phyloP scores from a whole-genome alignment of 2,888 invertebrate genomes.

The Dilophus febrilis region DNA sequence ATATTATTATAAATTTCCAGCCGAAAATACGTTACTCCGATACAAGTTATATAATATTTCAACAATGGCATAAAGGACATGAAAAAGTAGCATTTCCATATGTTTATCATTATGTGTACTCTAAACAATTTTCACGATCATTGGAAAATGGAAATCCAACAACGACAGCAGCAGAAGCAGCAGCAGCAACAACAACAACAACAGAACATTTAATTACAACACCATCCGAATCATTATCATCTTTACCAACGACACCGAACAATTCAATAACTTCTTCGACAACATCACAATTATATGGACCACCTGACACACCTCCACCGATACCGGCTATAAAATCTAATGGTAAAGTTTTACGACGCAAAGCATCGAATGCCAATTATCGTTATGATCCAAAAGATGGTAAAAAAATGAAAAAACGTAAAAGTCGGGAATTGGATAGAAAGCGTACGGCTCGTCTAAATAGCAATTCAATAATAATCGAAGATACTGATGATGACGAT shows the following conservation, averaged over 20 bases:
- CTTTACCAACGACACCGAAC: neutral
- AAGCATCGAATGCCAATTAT: neutral
- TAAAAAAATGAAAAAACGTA: slow-evolving; percentile 1
- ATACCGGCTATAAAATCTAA: neutral
- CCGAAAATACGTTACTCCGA: slow-evolving; percentile 16
- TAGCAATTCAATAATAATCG: too few species aligned
- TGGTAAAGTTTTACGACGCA: neutral
- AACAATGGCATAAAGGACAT: slow-evolving; percentile 14
- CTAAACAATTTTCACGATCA: neutral
- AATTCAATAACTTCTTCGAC: neutral
- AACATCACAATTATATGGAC: neutral
- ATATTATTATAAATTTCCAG: slow-evolving; percentile 9
- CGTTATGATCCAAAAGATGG: neutral
- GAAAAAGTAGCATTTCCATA: slow-evolving; percentile 15
- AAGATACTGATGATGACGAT: neutral
- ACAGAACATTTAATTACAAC: neutral
- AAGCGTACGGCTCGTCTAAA: neutral
- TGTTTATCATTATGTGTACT: slow-evolving; percentile 10
- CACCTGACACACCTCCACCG: neutral
- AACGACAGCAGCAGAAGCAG: neutral
- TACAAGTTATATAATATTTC: slow-evolving; percentile 14
- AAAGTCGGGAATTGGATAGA: slow-evolving; percentile 2
- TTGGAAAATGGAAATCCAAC: neutral
- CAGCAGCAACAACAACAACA: neutral
- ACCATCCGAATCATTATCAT: neutral